phyloP scores from a whole-genome alignment of 2,797 vertebrate genomes.

The Coregonus ussuriensis region DNA sequence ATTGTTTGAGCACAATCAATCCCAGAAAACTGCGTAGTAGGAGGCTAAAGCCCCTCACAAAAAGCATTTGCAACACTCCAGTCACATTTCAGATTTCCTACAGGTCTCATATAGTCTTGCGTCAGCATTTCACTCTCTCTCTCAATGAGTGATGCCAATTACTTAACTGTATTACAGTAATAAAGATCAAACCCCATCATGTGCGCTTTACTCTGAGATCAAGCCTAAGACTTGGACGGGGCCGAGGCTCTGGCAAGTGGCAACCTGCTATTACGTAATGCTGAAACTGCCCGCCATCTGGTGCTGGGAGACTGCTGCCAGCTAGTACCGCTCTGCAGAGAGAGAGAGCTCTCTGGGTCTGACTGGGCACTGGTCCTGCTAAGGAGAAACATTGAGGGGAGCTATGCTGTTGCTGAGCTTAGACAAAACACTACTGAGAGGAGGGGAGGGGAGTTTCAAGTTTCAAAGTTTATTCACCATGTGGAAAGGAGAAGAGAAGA shows the following conservation, averaged over 20 bases:
- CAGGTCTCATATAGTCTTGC: neutral
- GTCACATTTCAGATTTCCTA: neutral
- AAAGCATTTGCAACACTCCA: neutral
- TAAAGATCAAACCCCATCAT: conserved; percentile 36
- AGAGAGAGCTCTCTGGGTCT: neutral
- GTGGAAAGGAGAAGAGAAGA: too few relatives aligned
- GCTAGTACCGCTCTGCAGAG: neutral
- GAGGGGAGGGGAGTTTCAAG: too few relatives aligned
- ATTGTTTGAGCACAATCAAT: neutral
- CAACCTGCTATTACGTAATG: conserved; percentile 43
- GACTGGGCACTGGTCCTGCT: neutral
- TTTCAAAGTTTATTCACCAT: too few relatives aligned
- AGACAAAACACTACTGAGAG: too few relatives aligned
- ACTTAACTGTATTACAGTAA: conserved; percentile 17
- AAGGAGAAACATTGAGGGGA: neutral
- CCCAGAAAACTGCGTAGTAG: neutral
- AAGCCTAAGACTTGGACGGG: conserved; percentile 15
- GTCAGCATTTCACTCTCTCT: neutral
- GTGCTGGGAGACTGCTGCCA: conserved; percentile 20
- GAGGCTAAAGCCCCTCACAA: neutral
- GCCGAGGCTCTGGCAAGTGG: conserved; percentile 25
- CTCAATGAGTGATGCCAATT: conserved; percentile 12
- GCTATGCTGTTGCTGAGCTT: too few relatives aligned
- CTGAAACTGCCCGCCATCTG: conserved; percentile 52
- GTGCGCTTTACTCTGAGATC: conserved; percentile 43